Base-by-base conservation (phyloP, 1,140 invertebrate species). In the Fopius arisanus region DNA sequence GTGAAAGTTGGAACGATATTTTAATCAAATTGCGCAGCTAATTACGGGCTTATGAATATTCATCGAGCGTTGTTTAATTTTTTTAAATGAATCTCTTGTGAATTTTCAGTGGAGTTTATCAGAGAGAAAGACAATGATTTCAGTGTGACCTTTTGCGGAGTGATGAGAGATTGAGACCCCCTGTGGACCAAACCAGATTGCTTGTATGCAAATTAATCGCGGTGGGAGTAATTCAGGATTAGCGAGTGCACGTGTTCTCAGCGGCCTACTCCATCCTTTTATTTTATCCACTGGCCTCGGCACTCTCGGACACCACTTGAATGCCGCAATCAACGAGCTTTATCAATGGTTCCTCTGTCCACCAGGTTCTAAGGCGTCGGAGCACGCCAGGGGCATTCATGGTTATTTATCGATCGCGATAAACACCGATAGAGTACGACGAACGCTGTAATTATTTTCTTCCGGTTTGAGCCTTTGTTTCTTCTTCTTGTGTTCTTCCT, bases 391-490 rank as follows among this genome's bases (percentile, higher is more conserved):
- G 21, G 59, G 26, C 59, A 5, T 63, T 26, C 21, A 3, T 51
- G 16, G 63, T 77, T 74, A 77, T 77, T 77, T 74, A 77, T 77
- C 75, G 72, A 74, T 74, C 72, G 21, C 63, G 75, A 77, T 74
- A 67, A 68, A 66, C 28, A 40, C 16, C 71, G 72, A 76, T 71
- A 70, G 37, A 10, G 26, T 29, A 69, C 40, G 51, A 74, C 65
- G 19, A 77, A 70, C 33, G 29, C 72, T 73, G 71, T 72, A 74
- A 72, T 74, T 74, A 77, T 74, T 71, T 74, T 72, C 59, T 31
- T 66, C n/a, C 16, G 28, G 26, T 63, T n/a, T 69, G 16, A 28
- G 28, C 21, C 37, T 40, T 66, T 76, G 12, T 68, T 54, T 73
- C 72, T 26, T 31, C 12, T 51, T 12, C 54, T 66, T 40, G 5